phyloP scores from a whole-genome alignment of 2,797 vertebrate genomes.

The Myotis vivesi region DNA sequence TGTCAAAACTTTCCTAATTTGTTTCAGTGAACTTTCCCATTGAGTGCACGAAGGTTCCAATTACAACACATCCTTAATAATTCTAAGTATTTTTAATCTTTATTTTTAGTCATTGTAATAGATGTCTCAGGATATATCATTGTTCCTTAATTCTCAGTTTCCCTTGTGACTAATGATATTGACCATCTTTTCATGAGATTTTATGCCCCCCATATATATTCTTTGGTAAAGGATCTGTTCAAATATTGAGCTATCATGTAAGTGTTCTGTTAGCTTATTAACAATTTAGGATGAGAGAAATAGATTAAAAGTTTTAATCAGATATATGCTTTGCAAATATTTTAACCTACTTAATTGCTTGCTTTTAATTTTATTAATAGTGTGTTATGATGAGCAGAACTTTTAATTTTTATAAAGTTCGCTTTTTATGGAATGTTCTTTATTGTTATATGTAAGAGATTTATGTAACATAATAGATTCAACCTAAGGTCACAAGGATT shows the following conservation, averaged over 20 bases:
- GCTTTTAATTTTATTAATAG: background rate
- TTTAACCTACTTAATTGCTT: background rate
- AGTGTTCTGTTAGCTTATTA: background rate
- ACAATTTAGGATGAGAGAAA: background rate
- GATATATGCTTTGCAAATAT: background rate
- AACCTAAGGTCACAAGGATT: background rate
- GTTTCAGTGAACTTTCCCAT: background rate
- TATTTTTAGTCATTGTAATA: background rate
- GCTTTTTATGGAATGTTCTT: background rate
- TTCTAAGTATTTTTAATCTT: background rate
- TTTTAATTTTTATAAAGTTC: background rate
- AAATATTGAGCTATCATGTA: background rate
- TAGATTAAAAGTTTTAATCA: background rate
- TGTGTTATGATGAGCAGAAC: background rate
- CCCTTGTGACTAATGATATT: background rate
- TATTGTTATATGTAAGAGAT: background rate
- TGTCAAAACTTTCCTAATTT: background rate
- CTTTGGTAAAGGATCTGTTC: background rate
- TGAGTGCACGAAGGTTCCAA: background rate
- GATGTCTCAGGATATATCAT: background rate
- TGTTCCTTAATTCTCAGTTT: background rate
- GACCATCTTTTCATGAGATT: background rate
- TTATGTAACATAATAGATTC: background rate
- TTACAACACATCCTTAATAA: background rate
- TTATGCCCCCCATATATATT: background rate